Evolutionary conservation across 2,797 vertebrate species (phyloP).

Genomic region (Karalla daura): DNA sequence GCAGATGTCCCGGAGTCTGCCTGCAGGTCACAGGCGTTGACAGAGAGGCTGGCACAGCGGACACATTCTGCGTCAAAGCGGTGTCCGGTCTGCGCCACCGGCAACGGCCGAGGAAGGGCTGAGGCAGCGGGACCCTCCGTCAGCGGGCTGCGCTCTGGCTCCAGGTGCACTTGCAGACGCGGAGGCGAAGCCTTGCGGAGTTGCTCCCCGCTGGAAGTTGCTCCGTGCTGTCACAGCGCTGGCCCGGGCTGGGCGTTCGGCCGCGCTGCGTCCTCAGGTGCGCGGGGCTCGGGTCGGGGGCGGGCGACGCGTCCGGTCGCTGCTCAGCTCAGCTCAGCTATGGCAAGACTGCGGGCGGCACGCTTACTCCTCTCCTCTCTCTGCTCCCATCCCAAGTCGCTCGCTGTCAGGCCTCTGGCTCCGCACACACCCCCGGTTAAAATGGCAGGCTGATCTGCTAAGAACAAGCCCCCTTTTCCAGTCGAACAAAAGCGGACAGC

Average conservation of each 20-base stretch:
- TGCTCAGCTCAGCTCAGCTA: slow-evolving; percentile 73
- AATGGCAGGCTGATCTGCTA: slow-evolving; percentile 81
- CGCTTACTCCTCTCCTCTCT: slow-evolving; percentile 73
- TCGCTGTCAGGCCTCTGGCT: slow-evolving; percentile 75
- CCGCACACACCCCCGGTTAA: slow-evolving; percentile 77
- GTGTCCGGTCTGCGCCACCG: slow-evolving; percentile 23
- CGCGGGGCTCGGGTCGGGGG: background rate
- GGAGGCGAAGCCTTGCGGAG: slow-evolving; percentile 19
- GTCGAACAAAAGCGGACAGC: slow-evolving; percentile 84
- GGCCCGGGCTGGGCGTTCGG: slow-evolving; percentile 34
- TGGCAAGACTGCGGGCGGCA: slow-evolving; percentile 66
- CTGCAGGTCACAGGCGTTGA: slow-evolving; percentile 39
- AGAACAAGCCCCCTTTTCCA: slow-evolving; percentile 86
- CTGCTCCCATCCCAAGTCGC: slow-evolving; percentile 83
- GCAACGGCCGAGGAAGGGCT: slow-evolving; percentile 13
- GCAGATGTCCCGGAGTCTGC: slow-evolving; percentile 47
- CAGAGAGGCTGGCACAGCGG: slow-evolving; percentile 11
- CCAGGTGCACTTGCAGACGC: slow-evolving; percentile 73
- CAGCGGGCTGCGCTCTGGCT: slow-evolving; percentile 21
- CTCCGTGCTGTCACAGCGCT: slow-evolving; percentile 45
- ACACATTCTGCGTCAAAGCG: slow-evolving; percentile 38
- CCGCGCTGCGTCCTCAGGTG: slow-evolving; percentile 60
- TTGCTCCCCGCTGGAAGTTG: slow-evolving; percentile 5
- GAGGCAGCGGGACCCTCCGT: background rate
- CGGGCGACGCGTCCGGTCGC: slow-evolving; percentile 56